Evolutionary conservation across 1,140 invertebrate species (phyloP).

Genomic region (Sycophila sp.): DNA sequence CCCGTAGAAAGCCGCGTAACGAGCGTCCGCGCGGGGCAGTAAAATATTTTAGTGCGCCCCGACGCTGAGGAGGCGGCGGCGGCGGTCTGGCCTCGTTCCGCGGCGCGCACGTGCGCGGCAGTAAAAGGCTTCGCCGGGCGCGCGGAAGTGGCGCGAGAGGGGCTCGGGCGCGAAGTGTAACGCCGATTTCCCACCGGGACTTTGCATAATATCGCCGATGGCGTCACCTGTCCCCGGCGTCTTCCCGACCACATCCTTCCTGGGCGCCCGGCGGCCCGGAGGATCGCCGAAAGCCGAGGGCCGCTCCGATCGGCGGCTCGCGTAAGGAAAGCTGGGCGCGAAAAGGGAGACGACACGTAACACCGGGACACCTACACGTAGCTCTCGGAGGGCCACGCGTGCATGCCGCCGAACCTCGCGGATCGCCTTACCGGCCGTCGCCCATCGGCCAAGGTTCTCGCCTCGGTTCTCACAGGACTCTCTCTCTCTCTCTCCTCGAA

Average conservation of each 20-base stretch:
- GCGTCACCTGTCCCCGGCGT: slow-evolving; percentile 47
- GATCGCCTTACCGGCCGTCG: slow-evolving; percentile 5
- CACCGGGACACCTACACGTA: no score
- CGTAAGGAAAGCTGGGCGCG: no score
- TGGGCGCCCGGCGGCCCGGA: slow-evolving; percentile 38
- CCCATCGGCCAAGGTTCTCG: no score
- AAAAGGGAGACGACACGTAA: no score
- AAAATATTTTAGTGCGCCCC: slow-evolving; percentile 15
- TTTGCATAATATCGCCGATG: slow-evolving; percentile 10
- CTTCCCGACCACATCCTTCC: slow-evolving; percentile 57
- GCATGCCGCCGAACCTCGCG: neutral
- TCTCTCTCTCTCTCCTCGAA: no score
- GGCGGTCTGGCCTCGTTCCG: neutral
- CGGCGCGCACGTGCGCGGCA: neutral
- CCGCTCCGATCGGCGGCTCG: no score
- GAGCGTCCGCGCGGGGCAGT: neutral
- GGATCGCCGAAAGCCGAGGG: no score
- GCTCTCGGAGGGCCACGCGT: neutral
- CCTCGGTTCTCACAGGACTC: slow-evolving; percentile 56
- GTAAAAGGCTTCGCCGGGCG: neutral
- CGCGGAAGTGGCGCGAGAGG: neutral
- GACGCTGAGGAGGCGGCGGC: neutral
- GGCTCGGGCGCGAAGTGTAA: neutral
- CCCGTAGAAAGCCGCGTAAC: neutral
- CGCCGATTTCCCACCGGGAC: slow-evolving; percentile 18